Evolutionary conservation across 2,888 invertebrate genomes (phyloP), one percentile per base, ranked within the genome.

Genomic region (Melanargia galathea): DNA sequence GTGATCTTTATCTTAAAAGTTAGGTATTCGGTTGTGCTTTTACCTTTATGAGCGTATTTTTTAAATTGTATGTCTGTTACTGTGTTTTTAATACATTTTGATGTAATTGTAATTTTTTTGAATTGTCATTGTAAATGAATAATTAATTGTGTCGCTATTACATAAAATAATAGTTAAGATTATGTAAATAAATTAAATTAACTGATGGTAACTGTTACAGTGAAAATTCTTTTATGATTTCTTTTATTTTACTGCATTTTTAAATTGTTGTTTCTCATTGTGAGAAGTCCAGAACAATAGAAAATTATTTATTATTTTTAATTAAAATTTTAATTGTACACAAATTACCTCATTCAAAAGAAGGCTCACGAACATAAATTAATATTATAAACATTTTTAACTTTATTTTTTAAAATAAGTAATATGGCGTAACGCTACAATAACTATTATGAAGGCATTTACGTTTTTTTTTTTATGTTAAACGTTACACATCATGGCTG

Each of bases 21-120:
- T 65, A 70, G 72, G 59, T 65, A 75, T 80, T 82, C 52, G 82
- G 82, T 83, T 82, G 83, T 84, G 80, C 73, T 77, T 74, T 62
- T 63, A 64, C 77, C 59, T 70, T 63, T 69, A 58, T 55, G 57
- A 62, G 59, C 62, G 70, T 68, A 62, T 67, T 70, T 61, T 70
- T 52, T 45, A 66, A 64, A 33, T 38, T 66, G 64, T 61, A 62
- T 60, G 56, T 64, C 65, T 66, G 63, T 69, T 68, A 61, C 52
- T 65, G 58, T 58, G 51, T 67, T 59, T 61, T 64, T 26, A 49
- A 43, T 43, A 40, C 51, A 49, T 51, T 62, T 62, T 56, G 24
- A 45, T 52, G 38, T 40, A 43, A 45, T 52, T 57, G 49, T 52
- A 57, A 57, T 62, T 57, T 40, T 60, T 60, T 52, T 52, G 7